A percentile compares a stretch with the other conserved stretches of the same genome.
Conservation (phyloP, 2,888 invertebrate species). For the Agrochola circellaris region DNA sequence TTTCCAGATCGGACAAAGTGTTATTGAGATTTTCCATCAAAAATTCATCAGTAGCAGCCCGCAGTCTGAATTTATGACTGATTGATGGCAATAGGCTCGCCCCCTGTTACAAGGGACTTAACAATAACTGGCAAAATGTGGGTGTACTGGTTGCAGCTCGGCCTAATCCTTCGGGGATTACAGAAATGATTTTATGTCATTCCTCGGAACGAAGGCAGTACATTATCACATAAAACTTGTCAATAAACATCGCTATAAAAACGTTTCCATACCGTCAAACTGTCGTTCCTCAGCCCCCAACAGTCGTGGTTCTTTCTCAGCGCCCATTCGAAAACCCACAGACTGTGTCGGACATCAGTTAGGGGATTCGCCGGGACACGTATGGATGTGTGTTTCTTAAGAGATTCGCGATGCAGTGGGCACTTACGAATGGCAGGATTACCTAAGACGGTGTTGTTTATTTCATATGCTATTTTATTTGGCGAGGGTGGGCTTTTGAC, state of each 20-base stretch:
- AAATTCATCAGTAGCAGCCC: neutral
- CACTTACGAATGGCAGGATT: conserved; percentile 70
- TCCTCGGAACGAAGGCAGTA: neutral
- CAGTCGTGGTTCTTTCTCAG: conserved; percentile 51
- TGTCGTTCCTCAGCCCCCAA: conserved; percentile 37
- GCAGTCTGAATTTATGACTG: neutral
- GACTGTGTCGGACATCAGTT: conserved; percentile 68
- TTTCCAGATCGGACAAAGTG: neutral
- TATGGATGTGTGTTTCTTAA: conserved; percentile 70
- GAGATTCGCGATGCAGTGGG: conserved; percentile 65
- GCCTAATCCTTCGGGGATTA: neutral
- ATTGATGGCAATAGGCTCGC: neutral
- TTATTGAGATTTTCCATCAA: neutral
- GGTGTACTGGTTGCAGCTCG: neutral
- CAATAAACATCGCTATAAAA: conserved; percentile 14
- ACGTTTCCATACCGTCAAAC: conserved; percentile 32
- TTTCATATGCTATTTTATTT: conserved; percentile 59
- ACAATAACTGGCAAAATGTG: neutral
- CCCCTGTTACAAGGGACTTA: neutral
- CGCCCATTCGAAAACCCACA: conserved; percentile 63
- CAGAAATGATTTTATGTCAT: neutral
- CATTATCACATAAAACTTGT: too few relatives aligned
- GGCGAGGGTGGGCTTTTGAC: conserved; percentile 14
- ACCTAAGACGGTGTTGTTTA: conserved; percentile 60
- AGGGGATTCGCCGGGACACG: conserved; percentile 68